These are phyloP conservation scores for Papilio gigon DNA, from an alignment of 2,888 invertebrate genomes.

Conservation along the genomic window DNA sequence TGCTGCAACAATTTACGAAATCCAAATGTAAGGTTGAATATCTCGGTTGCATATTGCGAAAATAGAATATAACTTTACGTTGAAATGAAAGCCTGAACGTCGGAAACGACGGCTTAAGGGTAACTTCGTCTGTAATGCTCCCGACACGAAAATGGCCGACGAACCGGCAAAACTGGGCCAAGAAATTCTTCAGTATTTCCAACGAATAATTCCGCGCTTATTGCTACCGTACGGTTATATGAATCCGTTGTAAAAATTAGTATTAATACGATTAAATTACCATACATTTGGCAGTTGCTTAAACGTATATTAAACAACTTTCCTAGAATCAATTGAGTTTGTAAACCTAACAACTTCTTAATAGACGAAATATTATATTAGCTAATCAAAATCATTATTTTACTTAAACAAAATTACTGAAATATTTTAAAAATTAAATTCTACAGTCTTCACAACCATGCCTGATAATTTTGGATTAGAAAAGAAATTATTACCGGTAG, in stretches of 20 bases:
- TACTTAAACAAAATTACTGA: too few species aligned
- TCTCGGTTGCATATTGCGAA: constrained; percentile 49
- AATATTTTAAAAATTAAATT: too few species aligned
- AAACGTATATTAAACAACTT: not conserved
- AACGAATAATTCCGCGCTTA: constrained; percentile 51
- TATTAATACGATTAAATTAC: constrained; percentile 8
- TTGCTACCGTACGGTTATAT: constrained; percentile 38
- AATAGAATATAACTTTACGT: constrained; percentile 67
- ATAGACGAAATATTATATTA: not conserved
- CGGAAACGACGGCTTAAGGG: constrained; percentile 63
- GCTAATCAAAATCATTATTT: too few species aligned
- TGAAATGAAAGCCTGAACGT: constrained; percentile 60
- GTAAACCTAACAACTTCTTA: not conserved
- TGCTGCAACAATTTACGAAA: constrained; percentile 2
- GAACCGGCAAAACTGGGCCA: constrained; percentile 78
- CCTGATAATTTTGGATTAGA: too few species aligned
- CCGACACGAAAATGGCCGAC: constrained; percentile 71
- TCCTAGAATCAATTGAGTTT: not conserved
- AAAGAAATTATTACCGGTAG: too few species aligned
- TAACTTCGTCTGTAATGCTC: constrained; percentile 70
- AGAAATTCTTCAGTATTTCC: constrained; percentile 64
- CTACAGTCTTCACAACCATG: too few species aligned
- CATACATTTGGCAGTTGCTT: constrained; percentile 9
- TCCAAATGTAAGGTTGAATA: constrained; percentile 26
- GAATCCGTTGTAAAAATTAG: constrained; percentile 1